Conservation (phyloP, 2,888 invertebrate genomes). For the Brachynemurus nebulosus region DNA sequence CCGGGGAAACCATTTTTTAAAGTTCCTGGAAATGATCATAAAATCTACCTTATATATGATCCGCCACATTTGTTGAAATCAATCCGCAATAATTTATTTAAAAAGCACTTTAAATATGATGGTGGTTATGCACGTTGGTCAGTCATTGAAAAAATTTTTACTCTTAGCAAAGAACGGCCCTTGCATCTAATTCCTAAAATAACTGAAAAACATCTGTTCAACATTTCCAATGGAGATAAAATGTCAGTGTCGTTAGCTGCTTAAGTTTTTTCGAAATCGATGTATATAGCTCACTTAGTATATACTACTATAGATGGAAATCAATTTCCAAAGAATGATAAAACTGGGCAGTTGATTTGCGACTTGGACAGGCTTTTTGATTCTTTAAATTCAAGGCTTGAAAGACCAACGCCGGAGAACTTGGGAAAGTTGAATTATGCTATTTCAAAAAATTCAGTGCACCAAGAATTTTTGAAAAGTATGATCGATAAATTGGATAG, state of each 20-base stretch:
- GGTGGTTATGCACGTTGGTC: conserved; percentile 1
- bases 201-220: background rate
- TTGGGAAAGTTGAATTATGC: background rate
- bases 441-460: background rate
- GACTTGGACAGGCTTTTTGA: background rate
- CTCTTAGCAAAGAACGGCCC: background rate
- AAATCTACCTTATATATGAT: background rate
- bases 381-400: background rate
- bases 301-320: conserved; percentile 1
- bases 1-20: background rate
- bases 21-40: background rate
- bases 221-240: conserved; percentile 1
- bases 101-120: background rate
- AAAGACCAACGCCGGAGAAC: background rate
- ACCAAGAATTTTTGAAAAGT: background rate
- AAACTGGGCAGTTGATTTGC: background rate
- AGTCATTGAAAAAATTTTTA: background rate
- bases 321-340: background rate
- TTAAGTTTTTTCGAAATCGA: background rate
- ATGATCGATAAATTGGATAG: conserved; percentile 1
- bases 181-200: background rate
- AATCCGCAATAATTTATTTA: background rate
- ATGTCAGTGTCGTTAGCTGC: conserved; percentile 1
- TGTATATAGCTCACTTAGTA: background rate
- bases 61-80: background rate